Percentiles rank a stretch among this genome's conserved stretches.
Conservation (phyloP, 2,797 vertebrate species). For the Anguilla pacifica region DNA sequence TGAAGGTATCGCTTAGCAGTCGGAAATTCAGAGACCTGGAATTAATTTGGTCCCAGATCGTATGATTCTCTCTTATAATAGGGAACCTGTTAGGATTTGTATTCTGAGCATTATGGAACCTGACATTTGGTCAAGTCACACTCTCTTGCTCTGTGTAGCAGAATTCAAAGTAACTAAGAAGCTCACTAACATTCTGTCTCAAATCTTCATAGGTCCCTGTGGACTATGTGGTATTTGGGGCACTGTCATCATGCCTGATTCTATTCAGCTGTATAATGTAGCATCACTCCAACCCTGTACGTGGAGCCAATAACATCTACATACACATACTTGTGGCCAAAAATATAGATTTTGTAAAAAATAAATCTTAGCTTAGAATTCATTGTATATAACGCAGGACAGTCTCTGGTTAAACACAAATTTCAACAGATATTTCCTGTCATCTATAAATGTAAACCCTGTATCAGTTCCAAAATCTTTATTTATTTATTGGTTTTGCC, state of each 20-base stretch:
- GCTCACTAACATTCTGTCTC: constrained; percentile 28
- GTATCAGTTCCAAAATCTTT: not conserved
- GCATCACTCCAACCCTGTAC: not conserved
- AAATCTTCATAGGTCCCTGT: constrained; percentile 29
- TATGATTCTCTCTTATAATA: constrained; percentile 20
- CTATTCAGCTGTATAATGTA: not conserved
- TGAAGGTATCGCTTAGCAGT: too few relatives aligned
- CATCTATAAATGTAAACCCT: not conserved
- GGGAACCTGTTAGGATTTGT: constrained; percentile 35
- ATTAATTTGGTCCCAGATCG: not conserved
- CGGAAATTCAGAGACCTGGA: not conserved
- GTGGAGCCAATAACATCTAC: too few relatives aligned
- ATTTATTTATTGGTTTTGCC: not conserved
- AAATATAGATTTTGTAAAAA: too few relatives aligned
- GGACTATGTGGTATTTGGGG: constrained; percentile 44
- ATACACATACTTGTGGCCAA: too few relatives aligned
- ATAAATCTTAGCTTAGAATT: too few relatives aligned
- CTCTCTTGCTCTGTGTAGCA: constrained; percentile 31
- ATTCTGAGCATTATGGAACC: constrained; percentile 36
- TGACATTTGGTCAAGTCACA: constrained; percentile 54
- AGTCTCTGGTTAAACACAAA: too few relatives aligned
- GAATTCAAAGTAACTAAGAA: constrained; percentile 42
- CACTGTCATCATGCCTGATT: not conserved
- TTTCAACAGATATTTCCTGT: too few relatives aligned
- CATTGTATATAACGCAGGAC: too few relatives aligned